These are phyloP conservation scores for Sebastes vulpes DNA, from an alignment of 2,797 vertebrate genomes.

Conservation along the genomic window DNA sequence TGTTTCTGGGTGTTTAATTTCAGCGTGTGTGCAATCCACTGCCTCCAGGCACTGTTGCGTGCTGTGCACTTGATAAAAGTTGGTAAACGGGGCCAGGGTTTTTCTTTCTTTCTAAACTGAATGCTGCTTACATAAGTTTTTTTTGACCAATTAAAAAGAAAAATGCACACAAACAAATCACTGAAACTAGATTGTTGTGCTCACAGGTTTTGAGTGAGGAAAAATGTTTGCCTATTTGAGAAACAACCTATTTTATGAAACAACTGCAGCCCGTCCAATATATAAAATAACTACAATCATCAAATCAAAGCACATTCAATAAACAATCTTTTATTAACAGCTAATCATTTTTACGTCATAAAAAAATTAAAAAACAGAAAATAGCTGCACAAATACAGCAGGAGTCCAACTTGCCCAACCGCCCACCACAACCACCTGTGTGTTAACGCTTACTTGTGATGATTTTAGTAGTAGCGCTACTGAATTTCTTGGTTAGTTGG, in stretches of 20 bases:
- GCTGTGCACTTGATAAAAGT: constrained; percentile 12
- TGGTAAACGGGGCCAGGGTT: constrained; percentile 1
- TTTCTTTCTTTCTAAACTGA: background rate
- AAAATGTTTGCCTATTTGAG: background rate
- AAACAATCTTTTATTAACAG: background rate
- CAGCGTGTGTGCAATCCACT: background rate
- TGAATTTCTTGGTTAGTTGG: background rate
- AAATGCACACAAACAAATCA: background rate
- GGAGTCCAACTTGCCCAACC: background rate
- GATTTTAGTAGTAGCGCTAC: background rate
- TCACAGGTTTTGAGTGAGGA: background rate
- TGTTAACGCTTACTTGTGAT: background rate
- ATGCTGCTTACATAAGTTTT: background rate
- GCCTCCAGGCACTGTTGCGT: background rate
- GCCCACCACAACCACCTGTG: background rate
- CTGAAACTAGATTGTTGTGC: background rate
- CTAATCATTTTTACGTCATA: background rate
- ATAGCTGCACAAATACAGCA: background rate
- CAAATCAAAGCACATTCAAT: background rate
- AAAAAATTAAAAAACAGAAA: background rate
- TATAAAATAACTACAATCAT: background rate
- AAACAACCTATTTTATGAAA: background rate
- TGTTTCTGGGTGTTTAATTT: constrained; percentile 29
- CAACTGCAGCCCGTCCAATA: background rate
- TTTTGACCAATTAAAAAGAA: background rate